Evolutionary conservation across 2,113 vertebrate species (phyloP), one percentile per base, ranked within the genome.

Genomic region (mouse (Mus musculus)): DNA sequence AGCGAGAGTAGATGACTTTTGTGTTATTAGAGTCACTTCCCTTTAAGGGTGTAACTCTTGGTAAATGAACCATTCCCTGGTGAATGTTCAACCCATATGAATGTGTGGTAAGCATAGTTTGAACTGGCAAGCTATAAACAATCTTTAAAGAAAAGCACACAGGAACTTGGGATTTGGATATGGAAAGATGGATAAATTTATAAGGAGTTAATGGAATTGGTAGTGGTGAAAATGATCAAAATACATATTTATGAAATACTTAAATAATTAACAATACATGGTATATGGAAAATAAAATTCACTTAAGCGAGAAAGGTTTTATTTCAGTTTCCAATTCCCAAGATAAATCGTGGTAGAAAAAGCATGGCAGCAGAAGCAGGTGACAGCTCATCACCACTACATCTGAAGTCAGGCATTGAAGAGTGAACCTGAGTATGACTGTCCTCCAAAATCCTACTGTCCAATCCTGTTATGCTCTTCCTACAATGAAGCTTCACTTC

Each of bases 401-500:
- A 24, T 69, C 30, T 52, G 9, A 39, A 17, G 30, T 36, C 30
- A 87, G 63, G 2, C 2, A 22, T 1, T 13, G 19, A 49, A 69
- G 46, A 52, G 19, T 12, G 30, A 12, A 2, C 9, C 0, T 30
- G 67, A 69, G 28, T 12, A 69, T 10, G 4, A 0, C 28, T 49
- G 28, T 6, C 10, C 17, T 69, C 9, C 42, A 33, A 33, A 49
- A 13, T 28, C 14, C 39, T 30, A 49, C 20, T 19, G 30, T 7
- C 9, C 39, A 33, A 1, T 1, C 8, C 17, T 49, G 4, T 33
- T 86, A 20, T 0, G 3, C 39, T 20, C 26, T 67, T 49, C n/a
- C 61, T 36, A 19, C 39, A 52, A 39, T 33, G 59, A 69, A 46
- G 10, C 4, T 22, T 46, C 39, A 86, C 16, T 46, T 69, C 5